Evolutionary conservation across 2,113 vertebrate genomes (phyloP).

Genomic region (Baryphthengus martii): DNA sequence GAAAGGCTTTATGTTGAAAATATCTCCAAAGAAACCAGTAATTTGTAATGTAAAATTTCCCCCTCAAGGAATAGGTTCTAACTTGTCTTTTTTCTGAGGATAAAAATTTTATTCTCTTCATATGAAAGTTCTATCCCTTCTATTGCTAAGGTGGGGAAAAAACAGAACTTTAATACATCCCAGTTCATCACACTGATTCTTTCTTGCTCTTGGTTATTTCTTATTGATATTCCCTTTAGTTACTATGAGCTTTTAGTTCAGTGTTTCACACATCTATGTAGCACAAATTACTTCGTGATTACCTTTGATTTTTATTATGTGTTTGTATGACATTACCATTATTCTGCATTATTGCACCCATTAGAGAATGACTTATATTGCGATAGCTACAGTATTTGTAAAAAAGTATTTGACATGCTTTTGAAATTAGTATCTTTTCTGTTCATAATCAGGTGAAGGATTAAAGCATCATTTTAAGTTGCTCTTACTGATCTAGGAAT

Average conservation of each 20-base stretch:
- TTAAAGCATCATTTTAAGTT: not conserved
- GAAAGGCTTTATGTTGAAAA: slow-evolving; percentile 30
- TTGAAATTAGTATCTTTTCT: slow-evolving; percentile 41
- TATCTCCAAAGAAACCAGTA: slow-evolving; percentile 39
- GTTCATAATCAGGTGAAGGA: slow-evolving; percentile 11
- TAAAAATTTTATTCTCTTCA: slow-evolving; percentile 63
- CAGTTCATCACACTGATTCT: slow-evolving; percentile 65
- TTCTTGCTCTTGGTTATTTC: slow-evolving; percentile 66
- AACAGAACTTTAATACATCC: slow-evolving; percentile 46
- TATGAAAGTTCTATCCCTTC: slow-evolving; percentile 58
- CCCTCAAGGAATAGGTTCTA: slow-evolving; percentile 53
- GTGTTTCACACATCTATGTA: slow-evolving; percentile 31
- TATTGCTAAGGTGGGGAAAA: not conserved
- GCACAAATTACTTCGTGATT: slow-evolving; percentile 65
- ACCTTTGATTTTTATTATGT: slow-evolving; percentile 59
- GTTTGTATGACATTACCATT: slow-evolving; percentile 45
- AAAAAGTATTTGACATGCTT: slow-evolving; percentile 45
- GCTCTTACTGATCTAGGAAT: not conserved
- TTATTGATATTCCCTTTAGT: slow-evolving; percentile 61
- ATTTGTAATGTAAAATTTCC: slow-evolving; percentile 60
- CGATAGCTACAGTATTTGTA: not conserved
- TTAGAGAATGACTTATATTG: slow-evolving; percentile 39
- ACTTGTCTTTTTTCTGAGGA: slow-evolving; percentile 66
- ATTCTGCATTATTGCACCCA: slow-evolving; percentile 30
- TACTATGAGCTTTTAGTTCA: slow-evolving; percentile 62